phyloP scores from a whole-genome alignment of 2,797 vertebrate genomes.

The Sebastes dallii region DNA sequence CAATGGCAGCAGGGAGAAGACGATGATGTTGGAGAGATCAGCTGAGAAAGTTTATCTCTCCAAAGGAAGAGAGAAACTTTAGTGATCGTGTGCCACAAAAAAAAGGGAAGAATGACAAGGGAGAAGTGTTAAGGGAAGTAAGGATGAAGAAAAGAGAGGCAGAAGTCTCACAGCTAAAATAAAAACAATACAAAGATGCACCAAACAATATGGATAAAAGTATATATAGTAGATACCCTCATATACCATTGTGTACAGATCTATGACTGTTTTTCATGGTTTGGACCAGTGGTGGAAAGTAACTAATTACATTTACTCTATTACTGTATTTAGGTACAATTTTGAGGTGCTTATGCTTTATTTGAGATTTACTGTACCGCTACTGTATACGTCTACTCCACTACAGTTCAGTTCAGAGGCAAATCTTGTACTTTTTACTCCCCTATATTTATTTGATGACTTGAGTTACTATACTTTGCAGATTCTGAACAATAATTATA shows the following conservation, averaged over 20 bases:
- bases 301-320: background rate
- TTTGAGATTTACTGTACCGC: background rate
- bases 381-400: background rate
- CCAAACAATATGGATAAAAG: background rate
- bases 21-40: background rate
- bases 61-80: conserved; percentile 2
- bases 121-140: background rate
- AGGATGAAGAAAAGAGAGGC: background rate
- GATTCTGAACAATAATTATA: background rate
- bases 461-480: background rate
- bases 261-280: background rate
- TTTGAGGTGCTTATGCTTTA: background rate
- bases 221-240: background rate
- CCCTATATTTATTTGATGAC: background rate
- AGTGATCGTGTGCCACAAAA: background rate
- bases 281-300: background rate
- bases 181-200: background rate
- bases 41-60: background rate
- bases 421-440: background rate
- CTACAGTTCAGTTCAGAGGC: background rate
- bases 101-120: background rate
- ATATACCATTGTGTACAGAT: background rate
- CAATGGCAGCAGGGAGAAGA: background rate
- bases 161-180: background rate
- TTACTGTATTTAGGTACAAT: background rate